Percentiles rank a stretch among this genome's conserved stretches.
Conservation (phyloP, 2,113 vertebrate genomes). For the Mesocricetus auratus region DNA sequence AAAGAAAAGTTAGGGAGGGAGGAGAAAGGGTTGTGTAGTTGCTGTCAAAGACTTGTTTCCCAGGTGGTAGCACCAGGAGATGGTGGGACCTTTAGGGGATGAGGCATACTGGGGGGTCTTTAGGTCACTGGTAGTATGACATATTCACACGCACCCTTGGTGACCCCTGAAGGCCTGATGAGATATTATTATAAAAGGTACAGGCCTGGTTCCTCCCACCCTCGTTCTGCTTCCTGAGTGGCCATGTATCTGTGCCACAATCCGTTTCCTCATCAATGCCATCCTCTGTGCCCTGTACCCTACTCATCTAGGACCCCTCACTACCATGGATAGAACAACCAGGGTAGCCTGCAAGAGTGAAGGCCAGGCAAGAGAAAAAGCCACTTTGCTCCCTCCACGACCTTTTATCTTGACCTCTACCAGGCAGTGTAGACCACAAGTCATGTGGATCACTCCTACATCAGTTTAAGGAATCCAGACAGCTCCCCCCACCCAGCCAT, state of each 20-base stretch:
- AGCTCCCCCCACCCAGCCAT: neutral
- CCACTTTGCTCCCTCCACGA: neutral
- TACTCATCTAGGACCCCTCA: neutral
- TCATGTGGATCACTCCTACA: neutral
- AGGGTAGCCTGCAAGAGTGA: neutral
- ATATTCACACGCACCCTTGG: neutral
- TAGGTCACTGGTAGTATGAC: neutral
- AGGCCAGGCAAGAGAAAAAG: neutral
- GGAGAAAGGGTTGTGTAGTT: neutral
- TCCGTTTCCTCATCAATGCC: neutral
- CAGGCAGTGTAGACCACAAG: neutral
- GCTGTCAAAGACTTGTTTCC: neutral
- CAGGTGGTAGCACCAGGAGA: neutral
- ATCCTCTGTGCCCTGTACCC: neutral
- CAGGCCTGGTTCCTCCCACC: neutral
- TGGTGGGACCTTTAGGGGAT: neutral
- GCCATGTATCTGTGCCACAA: neutral
- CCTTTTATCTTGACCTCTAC: too few species aligned
- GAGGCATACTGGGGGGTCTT: neutral
- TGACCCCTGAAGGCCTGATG: neutral
- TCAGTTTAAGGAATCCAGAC: neutral
- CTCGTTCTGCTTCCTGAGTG: neutral
- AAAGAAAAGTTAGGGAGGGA: neutral
- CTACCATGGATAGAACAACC: neutral
- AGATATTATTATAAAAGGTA: neutral